Evolutionary conservation across 2,113 vertebrate genomes (phyloP), one percentile per base, ranked within the genome.

Genomic region (Dasypus novemcinctus): DNA sequence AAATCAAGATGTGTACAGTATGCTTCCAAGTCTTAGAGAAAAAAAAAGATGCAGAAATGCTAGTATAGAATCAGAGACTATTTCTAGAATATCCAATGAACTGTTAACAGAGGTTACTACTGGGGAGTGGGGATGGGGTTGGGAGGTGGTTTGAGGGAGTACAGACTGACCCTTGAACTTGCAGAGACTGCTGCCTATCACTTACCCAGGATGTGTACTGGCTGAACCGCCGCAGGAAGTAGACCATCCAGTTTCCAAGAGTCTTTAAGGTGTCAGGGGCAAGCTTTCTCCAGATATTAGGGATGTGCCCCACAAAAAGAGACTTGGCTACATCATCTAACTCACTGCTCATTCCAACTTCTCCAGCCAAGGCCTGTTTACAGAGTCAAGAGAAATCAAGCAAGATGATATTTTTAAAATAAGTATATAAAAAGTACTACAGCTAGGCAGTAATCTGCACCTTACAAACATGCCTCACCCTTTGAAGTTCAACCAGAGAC

Each of bases 311-410:
- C 0, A 99, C 98, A 79, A 99, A 99, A 87, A 99, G 98, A 1
- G 99, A 98, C 74, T 97, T 98, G 78, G 99, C 99, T 20, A 99
- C 99, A 0, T 99, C 99, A 0, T 99, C 99, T 95, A 99, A 95
- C 93, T 99, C 99, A 7, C 92, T 99, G 99, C 99, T 99, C 99
- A 99, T 99, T 0, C 99, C 99, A 1, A 99, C 99, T 25, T 99
- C 99, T 36, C 99, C 99, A 3, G 99, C 99, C 98, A 99, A 97
- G 61, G 99, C 99, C 99, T 99, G 94, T 1, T 41, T 15, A 0
- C 27, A 83, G 90, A 61, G 41, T 0, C 5, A 2, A 61, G 36
- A 74, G 72, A 18, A 6, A 29, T 41, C 4, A 9, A 46, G 7
- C 1, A 4, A 38, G n/a, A 11, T 54, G 7, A 27, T 29, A 2